Evolutionary conservation across 1,140 invertebrate genomes (phyloP).

Genomic region (Drosophila lacteicornis): DNA sequence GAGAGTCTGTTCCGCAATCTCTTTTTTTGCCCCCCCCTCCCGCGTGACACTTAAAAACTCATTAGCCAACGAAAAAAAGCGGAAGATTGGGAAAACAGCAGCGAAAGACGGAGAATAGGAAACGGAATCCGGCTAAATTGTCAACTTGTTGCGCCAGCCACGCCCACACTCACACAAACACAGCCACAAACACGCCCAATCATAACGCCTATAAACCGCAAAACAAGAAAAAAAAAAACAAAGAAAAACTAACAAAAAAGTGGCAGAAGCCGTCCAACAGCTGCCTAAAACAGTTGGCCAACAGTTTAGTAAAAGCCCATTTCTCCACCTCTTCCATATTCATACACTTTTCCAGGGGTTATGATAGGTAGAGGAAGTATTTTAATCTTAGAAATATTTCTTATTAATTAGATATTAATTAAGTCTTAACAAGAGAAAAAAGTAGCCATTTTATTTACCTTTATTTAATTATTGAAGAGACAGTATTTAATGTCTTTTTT

Average conservation of each 20-base stretch:
- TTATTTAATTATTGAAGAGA: not conserved
- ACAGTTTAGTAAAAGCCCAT: slow-evolving; percentile 12
- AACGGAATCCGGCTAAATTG: slow-evolving; percentile 37
- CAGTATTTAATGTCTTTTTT: not conserved
- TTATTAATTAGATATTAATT: not conserved
- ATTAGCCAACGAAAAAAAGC: slow-evolving; percentile 34
- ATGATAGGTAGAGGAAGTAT: not conserved
- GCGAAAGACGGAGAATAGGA: slow-evolving; percentile 5
- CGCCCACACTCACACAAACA: slow-evolving; percentile 35
- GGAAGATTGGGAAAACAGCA: slow-evolving; percentile 9
- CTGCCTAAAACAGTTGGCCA: slow-evolving; percentile 41
- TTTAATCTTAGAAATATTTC: not conserved
- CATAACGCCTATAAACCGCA: slow-evolving; percentile 52
- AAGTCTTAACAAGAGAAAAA: not conserved
- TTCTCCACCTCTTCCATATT: not conserved
- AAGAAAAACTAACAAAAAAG: slow-evolving; percentile 31
- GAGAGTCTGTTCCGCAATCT: slow-evolving; percentile 20
- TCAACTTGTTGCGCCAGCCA: slow-evolving; percentile 57
- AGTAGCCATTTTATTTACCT: not conserved
- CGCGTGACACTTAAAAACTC: slow-evolving; percentile 58
- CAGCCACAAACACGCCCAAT: slow-evolving; percentile 32
- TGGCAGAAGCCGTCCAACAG: slow-evolving; percentile 32
- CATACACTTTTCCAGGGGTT: not conserved
- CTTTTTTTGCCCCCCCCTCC: not conserved
- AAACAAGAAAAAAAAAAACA: slow-evolving; percentile 31